Conservation (phyloP, 2,113 vertebrate species). For the Zapornia atra region DNA sequence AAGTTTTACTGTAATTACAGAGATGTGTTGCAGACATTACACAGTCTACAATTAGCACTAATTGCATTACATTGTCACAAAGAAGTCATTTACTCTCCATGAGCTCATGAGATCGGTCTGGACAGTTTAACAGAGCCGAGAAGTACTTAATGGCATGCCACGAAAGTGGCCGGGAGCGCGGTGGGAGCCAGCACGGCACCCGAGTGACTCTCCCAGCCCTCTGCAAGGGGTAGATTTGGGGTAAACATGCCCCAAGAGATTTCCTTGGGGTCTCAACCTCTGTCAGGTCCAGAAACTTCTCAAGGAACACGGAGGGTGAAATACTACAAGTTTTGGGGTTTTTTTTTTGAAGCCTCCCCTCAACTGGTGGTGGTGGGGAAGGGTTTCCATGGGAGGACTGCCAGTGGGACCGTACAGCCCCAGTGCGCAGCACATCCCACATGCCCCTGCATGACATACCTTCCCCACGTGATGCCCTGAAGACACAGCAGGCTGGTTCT, state of each 20-base stretch:
- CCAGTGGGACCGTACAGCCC: accelerated
- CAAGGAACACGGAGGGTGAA: background rate
- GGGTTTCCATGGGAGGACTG: background rate
- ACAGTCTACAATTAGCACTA: conserved; percentile 57
- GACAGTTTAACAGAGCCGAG: conserved; percentile 37
- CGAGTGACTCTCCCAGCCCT: background rate
- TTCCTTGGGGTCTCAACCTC: background rate
- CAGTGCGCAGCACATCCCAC: accelerated
- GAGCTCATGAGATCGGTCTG: conserved; percentile 50
- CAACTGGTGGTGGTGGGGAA: background rate
- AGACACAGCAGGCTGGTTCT: background rate
- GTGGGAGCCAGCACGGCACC: background rate
- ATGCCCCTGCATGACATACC: background rate
- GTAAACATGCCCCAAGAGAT: background rate
- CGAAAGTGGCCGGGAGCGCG: accelerated
- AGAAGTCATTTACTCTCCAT: conserved; percentile 63
- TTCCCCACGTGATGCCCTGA: background rate
- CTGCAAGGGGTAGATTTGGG: background rate
- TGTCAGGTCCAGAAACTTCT: background rate
- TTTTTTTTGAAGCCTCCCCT: background rate
- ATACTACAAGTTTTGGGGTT: background rate
- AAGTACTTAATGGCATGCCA: background rate
- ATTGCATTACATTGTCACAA: conserved; percentile 70
- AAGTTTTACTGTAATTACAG: conserved; percentile 66
- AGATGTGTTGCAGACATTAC: conserved; percentile 57